phyloP scores from a whole-genome alignment of 2,113 vertebrate genomes.

The Caranx melampygus region DNA sequence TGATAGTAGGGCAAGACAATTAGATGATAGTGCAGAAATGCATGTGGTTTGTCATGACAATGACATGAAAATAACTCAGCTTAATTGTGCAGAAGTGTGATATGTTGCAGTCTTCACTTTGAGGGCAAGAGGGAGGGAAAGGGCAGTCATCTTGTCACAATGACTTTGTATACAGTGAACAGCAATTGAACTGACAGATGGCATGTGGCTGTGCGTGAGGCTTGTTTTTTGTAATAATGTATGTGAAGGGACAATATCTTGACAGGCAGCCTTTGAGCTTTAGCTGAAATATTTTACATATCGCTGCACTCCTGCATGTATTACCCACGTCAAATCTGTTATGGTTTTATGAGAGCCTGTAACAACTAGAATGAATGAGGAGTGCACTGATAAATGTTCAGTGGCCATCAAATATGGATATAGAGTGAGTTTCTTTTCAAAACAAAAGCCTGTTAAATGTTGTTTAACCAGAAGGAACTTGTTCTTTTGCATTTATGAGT shows the following conservation, averaged over 20 bases:
- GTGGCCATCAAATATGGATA: slow-evolving; percentile 4
- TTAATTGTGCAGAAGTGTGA: slow-evolving; percentile 12
- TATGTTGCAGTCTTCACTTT: background rate
- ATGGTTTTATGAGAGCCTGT: slow-evolving; percentile 34
- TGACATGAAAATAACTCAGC: slow-evolving; percentile 3
- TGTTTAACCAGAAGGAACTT: background rate
- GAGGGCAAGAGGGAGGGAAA: slow-evolving; percentile 9
- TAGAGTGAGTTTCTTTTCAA: slow-evolving; percentile 1
- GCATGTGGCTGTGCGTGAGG: slow-evolving; percentile 8
- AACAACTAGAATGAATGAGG: slow-evolving; percentile 11
- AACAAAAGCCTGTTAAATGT: background rate
- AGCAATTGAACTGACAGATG: slow-evolving; percentile 46
- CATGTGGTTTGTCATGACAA: background rate
- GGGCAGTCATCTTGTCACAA: slow-evolving; percentile 12
- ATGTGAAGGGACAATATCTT: slow-evolving; percentile 5
- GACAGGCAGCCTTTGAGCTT: background rate
- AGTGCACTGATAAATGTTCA: slow-evolving; percentile 35
- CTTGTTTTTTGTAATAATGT: slow-evolving; percentile 28
- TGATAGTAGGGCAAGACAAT: background rate
- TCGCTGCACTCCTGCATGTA: slow-evolving; percentile 24
- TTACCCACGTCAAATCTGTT: slow-evolving; percentile 17
- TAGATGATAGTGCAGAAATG: background rate
- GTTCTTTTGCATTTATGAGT: background rate
- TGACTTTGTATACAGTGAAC: slow-evolving; percentile 5
- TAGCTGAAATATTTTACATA: slow-evolving; percentile 14